Conservation (phyloP, 2,113 vertebrate genomes). For the Ginglymostoma cirratum region DNA sequence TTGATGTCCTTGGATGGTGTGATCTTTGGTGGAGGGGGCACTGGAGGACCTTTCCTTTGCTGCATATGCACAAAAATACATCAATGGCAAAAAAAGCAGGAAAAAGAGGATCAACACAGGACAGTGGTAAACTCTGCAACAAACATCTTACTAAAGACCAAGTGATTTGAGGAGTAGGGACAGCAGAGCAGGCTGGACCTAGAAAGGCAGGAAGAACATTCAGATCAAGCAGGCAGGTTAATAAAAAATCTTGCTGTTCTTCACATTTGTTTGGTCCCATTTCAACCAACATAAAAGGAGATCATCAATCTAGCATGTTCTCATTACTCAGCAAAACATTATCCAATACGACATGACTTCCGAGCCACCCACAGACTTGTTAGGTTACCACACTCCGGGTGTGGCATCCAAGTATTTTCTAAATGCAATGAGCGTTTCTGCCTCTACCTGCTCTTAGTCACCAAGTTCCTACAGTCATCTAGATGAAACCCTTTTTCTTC, state of each 20-base stretch:
- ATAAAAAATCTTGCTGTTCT: not conserved
- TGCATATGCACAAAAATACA: constrained; percentile 55
- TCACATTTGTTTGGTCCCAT: not conserved
- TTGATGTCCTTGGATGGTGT: constrained; percentile 93
- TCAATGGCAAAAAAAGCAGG: constrained; percentile 43
- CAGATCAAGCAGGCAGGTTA: not conserved
- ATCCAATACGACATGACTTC: not conserved
- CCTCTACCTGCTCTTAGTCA: not conserved
- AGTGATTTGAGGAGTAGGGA: constrained; percentile 57
- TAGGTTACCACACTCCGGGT: no score
- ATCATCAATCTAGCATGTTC: no score
- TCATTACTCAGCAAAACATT: not conserved
- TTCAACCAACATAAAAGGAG: not conserved
- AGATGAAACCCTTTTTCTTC: not conserved
- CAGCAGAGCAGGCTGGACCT: constrained; percentile 59
- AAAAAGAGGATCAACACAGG: constrained; percentile 45
- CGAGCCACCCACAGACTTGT: no score
- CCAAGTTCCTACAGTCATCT: not conserved
- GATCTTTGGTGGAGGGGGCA: constrained; percentile 93
- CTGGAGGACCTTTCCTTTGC: constrained; percentile 81
- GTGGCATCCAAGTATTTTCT: no score
- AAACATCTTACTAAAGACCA: constrained; percentile 40
- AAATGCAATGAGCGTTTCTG: no score
- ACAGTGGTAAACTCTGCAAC: constrained; percentile 44
- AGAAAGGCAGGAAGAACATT: constrained; percentile 16